Conservation (phyloP, 2,113 vertebrate species). For the Sphyrna mokarran region DNA sequence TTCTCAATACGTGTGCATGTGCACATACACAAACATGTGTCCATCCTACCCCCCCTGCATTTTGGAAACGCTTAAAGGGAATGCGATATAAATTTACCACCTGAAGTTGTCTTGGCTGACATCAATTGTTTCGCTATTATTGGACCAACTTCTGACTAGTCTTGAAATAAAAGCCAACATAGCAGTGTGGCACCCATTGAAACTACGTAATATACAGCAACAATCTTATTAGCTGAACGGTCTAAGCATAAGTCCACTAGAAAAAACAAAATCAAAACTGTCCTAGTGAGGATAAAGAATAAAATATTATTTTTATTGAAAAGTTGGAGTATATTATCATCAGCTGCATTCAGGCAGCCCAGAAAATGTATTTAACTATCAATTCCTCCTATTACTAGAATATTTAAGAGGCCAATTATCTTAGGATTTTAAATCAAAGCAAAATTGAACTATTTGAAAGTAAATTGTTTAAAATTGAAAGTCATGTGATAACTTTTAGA, state of each 20-base stretch:
- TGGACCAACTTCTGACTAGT: not conserved
- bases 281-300: not conserved
- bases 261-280: conserved; percentile 1
- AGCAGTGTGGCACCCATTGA: not conserved
- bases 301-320: not conserved
- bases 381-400: no score
- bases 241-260: not conserved
- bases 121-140: not conserved
- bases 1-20: not conserved
- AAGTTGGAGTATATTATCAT: not conserved
- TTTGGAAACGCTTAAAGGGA: not conserved
- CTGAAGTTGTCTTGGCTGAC: not conserved
- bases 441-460: not conserved
- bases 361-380: not conserved
- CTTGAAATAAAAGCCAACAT: not conserved
- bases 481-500: not conserved
- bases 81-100: not conserved
- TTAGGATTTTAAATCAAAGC: not conserved
- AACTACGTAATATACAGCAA: not conserved
- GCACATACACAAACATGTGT: no score
- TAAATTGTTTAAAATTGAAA: conserved; percentile 11
- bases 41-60: not conserved
- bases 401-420: not conserved
- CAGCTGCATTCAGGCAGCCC: not conserved
- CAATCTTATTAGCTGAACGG: not conserved